phyloP scores from a whole-genome alignment of 2,797 vertebrate species.

The Galagoides demidoff region DNA sequence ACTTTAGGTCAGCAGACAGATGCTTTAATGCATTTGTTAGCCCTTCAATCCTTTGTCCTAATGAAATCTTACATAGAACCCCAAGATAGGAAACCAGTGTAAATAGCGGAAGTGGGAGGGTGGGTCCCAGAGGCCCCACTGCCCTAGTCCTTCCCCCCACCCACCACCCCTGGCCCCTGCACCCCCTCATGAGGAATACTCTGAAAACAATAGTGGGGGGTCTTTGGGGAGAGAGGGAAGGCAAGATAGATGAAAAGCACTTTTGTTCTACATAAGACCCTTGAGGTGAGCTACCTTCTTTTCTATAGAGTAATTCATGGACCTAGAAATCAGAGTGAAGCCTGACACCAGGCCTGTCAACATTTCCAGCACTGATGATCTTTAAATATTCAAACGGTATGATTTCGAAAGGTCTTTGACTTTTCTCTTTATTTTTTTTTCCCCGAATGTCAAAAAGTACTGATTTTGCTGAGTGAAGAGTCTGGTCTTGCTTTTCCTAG shows the following conservation, averaged over 20 bases:
- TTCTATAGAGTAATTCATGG: constrained; percentile 43
- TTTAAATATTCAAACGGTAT: constrained; percentile 68
- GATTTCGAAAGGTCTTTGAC: constrained; percentile 70
- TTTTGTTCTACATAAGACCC: background rate
- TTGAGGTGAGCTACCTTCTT: background rate
- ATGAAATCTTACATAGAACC: background rate
- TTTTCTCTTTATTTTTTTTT: constrained; percentile 33
- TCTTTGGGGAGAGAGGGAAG: background rate
- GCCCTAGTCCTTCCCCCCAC: background rate
- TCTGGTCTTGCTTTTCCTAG: constrained; percentile 24
- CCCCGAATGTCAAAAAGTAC: constrained; percentile 64
- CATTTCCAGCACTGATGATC: background rate
- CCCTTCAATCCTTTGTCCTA: background rate
- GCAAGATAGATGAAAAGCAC: background rate
- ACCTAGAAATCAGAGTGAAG: constrained; percentile 47
- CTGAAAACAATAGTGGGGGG: background rate
- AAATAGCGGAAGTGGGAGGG: background rate
- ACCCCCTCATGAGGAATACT: background rate
- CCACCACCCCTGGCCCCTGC: fast-evolving
- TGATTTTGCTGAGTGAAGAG: constrained; percentile 61
- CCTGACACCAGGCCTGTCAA: constrained; percentile 59
- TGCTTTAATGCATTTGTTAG: background rate
- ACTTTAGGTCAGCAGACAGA: background rate
- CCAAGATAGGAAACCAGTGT: background rate
- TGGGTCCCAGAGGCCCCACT: background rate